These are phyloP conservation scores for Paralichthys olivaceus DNA, from an alignment of 2,113 vertebrate species.

Conservation along the genomic window DNA sequence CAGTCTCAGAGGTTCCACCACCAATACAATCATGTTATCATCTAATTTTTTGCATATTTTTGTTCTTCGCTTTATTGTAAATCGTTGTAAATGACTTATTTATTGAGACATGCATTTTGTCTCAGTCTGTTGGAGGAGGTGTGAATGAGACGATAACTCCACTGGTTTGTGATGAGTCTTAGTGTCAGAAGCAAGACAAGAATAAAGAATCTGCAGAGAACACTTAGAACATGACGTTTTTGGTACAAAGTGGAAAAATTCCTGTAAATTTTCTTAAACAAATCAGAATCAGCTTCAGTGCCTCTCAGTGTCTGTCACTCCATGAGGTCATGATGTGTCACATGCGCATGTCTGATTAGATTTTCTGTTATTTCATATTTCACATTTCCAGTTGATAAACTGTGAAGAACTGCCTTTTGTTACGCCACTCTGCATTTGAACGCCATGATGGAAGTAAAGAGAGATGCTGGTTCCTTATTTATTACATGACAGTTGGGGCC, in stretches of 20 bases:
- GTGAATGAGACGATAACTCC: background rate
- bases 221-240: background rate
- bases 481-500: conserved; percentile 56
- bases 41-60: background rate
- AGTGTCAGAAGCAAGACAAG: background rate
- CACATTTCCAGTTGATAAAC: background rate
- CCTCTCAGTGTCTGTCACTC: background rate
- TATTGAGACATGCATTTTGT: conserved; percentile 1
- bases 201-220: background rate
- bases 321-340: too few relatives aligned
- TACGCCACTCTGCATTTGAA: conserved; percentile 5
- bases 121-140: background rate
- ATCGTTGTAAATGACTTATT: conserved; percentile 4
- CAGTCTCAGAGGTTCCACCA: background rate
- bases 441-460: conserved; percentile 50
- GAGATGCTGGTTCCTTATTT: conserved; percentile 60
- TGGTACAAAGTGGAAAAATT: background rate
- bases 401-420: background rate
- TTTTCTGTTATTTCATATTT: conserved; percentile 1
- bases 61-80: background rate
- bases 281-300: background rate
- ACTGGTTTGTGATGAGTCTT: conserved; percentile 14
- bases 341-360: background rate
- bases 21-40: background rate
- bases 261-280: background rate